Percentiles rank a stretch among this genome's conserved stretches.
Evolutionary conservation across 2,113 vertebrate genomes (phyloP).

Genomic region (Psilopogon haemacephalus): DNA sequence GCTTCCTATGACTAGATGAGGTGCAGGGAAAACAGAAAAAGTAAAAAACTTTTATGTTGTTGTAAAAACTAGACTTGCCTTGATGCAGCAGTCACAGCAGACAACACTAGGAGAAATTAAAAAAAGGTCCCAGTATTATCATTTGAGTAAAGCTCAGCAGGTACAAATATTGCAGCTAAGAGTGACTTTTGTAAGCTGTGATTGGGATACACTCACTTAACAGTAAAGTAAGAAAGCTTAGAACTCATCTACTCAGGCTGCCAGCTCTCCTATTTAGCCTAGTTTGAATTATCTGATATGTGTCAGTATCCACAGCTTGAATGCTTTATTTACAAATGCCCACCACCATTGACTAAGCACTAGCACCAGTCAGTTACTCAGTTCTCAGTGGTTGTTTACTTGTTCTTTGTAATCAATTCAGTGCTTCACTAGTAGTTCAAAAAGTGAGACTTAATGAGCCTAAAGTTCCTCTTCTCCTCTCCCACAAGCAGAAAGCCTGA

Average conservation of each 20-base stretch:
- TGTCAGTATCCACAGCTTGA: background rate
- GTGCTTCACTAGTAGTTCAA: background rate
- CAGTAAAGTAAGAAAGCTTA: background rate
- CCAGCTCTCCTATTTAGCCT: background rate
- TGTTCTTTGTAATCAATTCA: background rate
- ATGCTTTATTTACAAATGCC: background rate
- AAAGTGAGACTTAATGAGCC: background rate
- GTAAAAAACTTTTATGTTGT: background rate
- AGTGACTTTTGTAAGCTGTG: background rate
- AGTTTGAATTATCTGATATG: background rate
- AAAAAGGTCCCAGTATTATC: background rate
- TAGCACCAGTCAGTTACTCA: background rate
- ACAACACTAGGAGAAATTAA: slow-evolving; percentile 44
- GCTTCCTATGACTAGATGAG: background rate
- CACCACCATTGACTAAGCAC: background rate
- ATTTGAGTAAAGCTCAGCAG: background rate
- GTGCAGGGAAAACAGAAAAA: background rate
- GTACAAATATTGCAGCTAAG: background rate
- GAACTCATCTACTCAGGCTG: background rate
- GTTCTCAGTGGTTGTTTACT: background rate
- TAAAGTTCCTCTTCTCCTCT: background rate
- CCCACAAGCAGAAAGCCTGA: background rate
- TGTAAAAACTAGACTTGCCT: slow-evolving; percentile 55
- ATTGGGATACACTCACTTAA: background rate
- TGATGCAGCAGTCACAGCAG: slow-evolving; percentile 65